Base-by-base conservation (phyloP, 2,888 invertebrate genomes). In the Aleiodes testaceus region DNA sequence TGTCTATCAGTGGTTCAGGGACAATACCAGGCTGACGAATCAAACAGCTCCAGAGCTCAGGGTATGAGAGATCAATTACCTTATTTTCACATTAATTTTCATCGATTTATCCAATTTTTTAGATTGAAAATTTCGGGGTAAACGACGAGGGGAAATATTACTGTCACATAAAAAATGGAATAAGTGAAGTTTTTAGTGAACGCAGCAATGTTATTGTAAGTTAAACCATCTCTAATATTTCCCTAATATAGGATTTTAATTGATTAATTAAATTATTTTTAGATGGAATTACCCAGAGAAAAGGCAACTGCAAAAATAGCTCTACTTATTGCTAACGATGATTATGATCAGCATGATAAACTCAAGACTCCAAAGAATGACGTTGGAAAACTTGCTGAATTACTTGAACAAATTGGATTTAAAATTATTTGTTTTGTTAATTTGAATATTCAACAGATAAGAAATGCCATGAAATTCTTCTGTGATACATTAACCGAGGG, bases 241-340 rank as follows among this genome's bases (percentile, higher is more conserved):
- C n/a, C n/a, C n/a, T 53, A 18, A 36, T 36, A 6, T 36, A 9
- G 9, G 5, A 26, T 50, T 52, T 2, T 1, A 11, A 52, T n/a
- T n/a, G n/a, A 22, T 52, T 26, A 20, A 52, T 52, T 11, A 50
- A 50, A 42, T 49, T 61, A 26, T 9, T 30, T 26, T 59, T 14
- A 84, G 84, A 68, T 80, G 30, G 77, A 82, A 49, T 66, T 79
- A 30, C 82, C 83, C 16, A 76, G 79, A 9, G 74, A 80, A 66
- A 83, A 80, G 75, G 84, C 85, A 18, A 73, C 77, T 3, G 83
- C 81, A 12, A 87, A 87, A 74, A 77, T 85, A 70, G 87, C 87
- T 69, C 78, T 87, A 16, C 72, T 87, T 3, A 85, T 87, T 45
- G 86, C 82, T 11, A 87, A 87, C 77, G 81, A 79, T 36, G 75